phyloP scores from a whole-genome alignment of 1,140 invertebrate species.

The Pseudomyrmex cubaensis region DNA sequence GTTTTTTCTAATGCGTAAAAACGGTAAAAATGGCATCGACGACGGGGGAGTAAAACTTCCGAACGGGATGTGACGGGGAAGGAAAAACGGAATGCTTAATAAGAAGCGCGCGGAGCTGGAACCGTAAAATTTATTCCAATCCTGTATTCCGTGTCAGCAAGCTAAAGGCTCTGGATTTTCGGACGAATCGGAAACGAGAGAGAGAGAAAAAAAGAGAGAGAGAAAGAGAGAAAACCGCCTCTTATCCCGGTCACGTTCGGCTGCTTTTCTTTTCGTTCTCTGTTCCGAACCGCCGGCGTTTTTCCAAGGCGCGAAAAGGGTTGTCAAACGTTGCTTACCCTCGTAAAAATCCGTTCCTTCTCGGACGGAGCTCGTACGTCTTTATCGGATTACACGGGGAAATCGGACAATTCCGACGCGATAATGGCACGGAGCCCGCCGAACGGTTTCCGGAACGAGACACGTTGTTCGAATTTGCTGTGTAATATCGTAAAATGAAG shows the following conservation, averaged over 20 bases:
- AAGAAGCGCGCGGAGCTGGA: slow-evolving; percentile 71
- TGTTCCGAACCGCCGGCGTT: neutral
- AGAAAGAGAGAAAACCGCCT: neutral
- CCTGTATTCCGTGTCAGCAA: slow-evolving; percentile 74
- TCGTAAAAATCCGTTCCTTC: slow-evolving; percentile 53
- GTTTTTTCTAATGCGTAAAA: neutral
- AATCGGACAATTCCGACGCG: slow-evolving; percentile 32
- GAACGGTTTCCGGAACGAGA: slow-evolving; percentile 9
- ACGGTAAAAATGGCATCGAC: neutral
- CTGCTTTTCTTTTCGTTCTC: slow-evolving; percentile 72
- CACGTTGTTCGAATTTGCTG: neutral
- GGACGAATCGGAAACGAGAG: slow-evolving; percentile 28
- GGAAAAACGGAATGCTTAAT: slow-evolving; percentile 70
- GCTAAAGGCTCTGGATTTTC: slow-evolving; percentile 52
- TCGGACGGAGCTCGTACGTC: neutral
- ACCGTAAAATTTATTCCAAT: slow-evolving; percentile 75
- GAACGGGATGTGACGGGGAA: neutral
- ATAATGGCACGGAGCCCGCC: slow-evolving; percentile 4
- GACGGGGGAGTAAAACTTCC: neutral
- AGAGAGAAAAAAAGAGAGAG: neutral
- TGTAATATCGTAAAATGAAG: slow-evolving; percentile 19
- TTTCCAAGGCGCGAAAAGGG: slow-evolving; percentile 16
- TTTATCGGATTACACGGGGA: slow-evolving; percentile 43
- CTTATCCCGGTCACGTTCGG: slow-evolving; percentile 73
- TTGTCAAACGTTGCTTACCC: slow-evolving; percentile 52